Conservation (phyloP, 2,888 invertebrate species). For the Amphipoea oculea region DNA sequence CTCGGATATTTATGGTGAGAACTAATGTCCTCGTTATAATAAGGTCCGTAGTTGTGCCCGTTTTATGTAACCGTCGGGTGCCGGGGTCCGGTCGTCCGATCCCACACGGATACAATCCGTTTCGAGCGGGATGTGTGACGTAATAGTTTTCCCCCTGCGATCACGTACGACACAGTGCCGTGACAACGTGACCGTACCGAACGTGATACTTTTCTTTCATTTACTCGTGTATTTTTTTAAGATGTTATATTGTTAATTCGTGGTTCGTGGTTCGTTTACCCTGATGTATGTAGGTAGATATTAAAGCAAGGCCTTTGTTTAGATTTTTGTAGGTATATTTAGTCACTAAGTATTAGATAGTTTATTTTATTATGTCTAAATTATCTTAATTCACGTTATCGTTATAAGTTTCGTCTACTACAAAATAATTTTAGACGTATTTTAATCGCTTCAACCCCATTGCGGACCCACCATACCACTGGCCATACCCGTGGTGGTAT, state of each 20-base stretch:
- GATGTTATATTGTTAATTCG: conserved; percentile 45
- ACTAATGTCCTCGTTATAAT: conserved; percentile 49
- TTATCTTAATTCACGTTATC: too few species aligned
- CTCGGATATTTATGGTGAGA: too few species aligned
- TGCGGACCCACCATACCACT: too few species aligned
- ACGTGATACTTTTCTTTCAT: conserved; percentile 50
- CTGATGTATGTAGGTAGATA: conserved; percentile 16
- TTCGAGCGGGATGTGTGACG: conserved; percentile 45
- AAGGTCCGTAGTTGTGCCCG: conserved; percentile 32
- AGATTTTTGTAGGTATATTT: background rate
- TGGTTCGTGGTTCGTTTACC: conserved; percentile 28
- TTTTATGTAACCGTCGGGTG: conserved; percentile 32
- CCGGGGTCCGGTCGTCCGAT: conserved; percentile 24
- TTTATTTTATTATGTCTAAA: background rate
- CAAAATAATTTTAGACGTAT: background rate
- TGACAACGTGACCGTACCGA: conserved; percentile 55
- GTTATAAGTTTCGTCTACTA: background rate
- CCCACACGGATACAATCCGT: conserved; percentile 51
- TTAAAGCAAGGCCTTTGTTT: background rate
- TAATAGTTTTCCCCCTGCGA: conserved; percentile 55
- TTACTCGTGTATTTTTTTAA: conserved; percentile 44
- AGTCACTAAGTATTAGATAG: too few species aligned
- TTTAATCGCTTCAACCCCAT: background rate
- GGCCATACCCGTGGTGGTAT: too few species aligned
- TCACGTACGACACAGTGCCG: conserved; percentile 55